phyloP scores from a whole-genome alignment of 2,113 vertebrate species.

The Corythaixoides concolor region DNA sequence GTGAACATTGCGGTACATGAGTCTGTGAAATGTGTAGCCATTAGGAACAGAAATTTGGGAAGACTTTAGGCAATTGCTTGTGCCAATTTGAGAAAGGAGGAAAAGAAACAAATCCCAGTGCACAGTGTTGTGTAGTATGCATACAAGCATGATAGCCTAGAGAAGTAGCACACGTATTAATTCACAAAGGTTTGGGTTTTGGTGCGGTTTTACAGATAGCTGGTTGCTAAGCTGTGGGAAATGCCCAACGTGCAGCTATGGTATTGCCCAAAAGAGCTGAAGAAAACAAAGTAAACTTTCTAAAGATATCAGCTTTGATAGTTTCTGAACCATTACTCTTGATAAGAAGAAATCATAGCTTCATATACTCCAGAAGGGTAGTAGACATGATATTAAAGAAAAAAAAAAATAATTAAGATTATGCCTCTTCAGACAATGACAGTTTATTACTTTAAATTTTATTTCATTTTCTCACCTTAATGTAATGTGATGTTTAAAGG shows the following conservation, averaged over 20 bases:
- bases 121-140: slow-evolving; percentile 3
- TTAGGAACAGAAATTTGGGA: slow-evolving; percentile 33
- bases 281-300: slow-evolving; percentile 11
- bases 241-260: slow-evolving; percentile 77
- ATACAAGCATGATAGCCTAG: slow-evolving; percentile 40
- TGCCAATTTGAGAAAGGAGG: slow-evolving; percentile 48
- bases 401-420: neutral
- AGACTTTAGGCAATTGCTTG: slow-evolving; percentile 34
- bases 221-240: slow-evolving; percentile 76
- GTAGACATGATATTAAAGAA: neutral
- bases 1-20: neutral
- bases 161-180: slow-evolving; percentile 38
- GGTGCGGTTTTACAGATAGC: neutral
- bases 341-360: neutral
- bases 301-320: neutral
- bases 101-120: slow-evolving; percentile 32
- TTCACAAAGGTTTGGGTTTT: slow-evolving; percentile 69
- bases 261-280: slow-evolving; percentile 71
- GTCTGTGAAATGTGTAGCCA: neutral
- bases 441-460: neutral
- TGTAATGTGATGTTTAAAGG: neutral
- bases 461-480: neutral
- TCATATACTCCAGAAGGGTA: neutral
- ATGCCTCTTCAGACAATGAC: neutral
- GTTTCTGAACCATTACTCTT: neutral